A percentile compares a stretch with the other conserved stretches of the same genome.
Conservation (phyloP, 2,888 invertebrate genomes). For the Lasioglossum oenotherae region DNA sequence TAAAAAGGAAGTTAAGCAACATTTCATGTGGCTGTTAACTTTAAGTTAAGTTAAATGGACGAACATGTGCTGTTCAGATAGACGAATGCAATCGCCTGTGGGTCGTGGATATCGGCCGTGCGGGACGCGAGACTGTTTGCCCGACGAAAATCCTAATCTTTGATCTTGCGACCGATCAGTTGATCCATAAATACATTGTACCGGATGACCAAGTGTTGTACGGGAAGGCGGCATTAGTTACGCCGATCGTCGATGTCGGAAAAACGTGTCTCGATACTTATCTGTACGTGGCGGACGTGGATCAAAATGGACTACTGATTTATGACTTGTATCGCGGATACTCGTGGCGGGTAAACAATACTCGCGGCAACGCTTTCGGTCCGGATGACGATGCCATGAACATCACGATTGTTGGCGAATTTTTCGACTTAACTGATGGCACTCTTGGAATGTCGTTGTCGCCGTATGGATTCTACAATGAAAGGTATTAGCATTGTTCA, state of each 20-base stretch:
- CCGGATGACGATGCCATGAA: constrained; percentile 80
- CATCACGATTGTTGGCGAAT: constrained; percentile 81
- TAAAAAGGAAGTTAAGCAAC: neutral
- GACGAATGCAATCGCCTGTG: constrained; percentile 84
- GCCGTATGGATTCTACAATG: constrained; percentile 77
- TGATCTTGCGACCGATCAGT: constrained; percentile 80
- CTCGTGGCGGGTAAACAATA: constrained; percentile 82
- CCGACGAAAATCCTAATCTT: constrained; percentile 83
- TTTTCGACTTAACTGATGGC: constrained; percentile 80
- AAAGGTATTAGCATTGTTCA: constrained; percentile 53
- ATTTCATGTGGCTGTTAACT: neutral
- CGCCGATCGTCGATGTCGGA: constrained; percentile 81
- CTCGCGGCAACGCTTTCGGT: constrained; percentile 81
- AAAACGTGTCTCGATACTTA: constrained; percentile 78
- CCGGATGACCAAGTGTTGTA: constrained; percentile 77
- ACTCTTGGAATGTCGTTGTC: constrained; percentile 82
- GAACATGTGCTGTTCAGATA: constrained; percentile 73
- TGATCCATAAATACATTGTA: constrained; percentile 79
- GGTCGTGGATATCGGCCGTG: constrained; percentile 82
- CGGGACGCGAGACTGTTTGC: constrained; percentile 73
- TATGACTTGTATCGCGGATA: constrained; percentile 76
- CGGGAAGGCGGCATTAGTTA: constrained; percentile 79
- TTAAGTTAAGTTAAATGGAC: neutral
- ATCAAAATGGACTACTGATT: constrained; percentile 79
- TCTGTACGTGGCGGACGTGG: constrained; percentile 82